Base-by-base conservation (phyloP, 2,888 invertebrate genomes). In the Chrysolina haemoptera region DNA sequence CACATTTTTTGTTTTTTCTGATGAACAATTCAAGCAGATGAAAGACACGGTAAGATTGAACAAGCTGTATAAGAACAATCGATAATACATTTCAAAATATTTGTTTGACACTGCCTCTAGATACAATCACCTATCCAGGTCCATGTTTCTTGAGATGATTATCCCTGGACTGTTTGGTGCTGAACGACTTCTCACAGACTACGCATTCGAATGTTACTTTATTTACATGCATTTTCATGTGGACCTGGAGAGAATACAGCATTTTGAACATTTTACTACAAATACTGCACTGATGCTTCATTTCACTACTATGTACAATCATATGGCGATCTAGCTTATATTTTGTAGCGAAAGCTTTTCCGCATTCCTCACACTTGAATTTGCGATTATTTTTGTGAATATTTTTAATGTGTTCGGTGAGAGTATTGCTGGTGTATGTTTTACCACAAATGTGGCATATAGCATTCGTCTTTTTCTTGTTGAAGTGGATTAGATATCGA, bases 191-290 rank as follows among this genome's bases (percentile, higher is more conserved):
- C 62, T 89, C 88, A 79, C 92, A 92, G 68, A 90, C 83, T 1
- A 87, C 85, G 78, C 92, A 92, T 0, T 85, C 80, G 70, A 88
- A 90, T 9, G 88, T 88, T 76, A 89, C 91, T 18, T 89, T 89
- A 10, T 89, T 88, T 0, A 88, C 89, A 80, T 92, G 92, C 8
- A 90, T 85, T 2, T 89, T 85, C 0, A 88, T 84, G 79, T 92
- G 92, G 0, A 90, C 88, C 64, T 89, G 90, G 73, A 92, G 82
- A 71, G 91, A 90, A 79, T 90, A 90, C 70, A 89, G 88, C 20
- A 89, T 90, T 0, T 90, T 88, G 77, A 91, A 89, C 41, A 89
- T 89, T 76, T 90, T 90, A 0, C 90, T 90, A 74, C 91, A 91
- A 0, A 89, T 84, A 0, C 89, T 84, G 76, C 91, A 91, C 0